These are phyloP conservation scores for Cremastobaeus sp. DNA, from an alignment of 2,888 invertebrate genomes.

Conservation along the genomic window DNA sequence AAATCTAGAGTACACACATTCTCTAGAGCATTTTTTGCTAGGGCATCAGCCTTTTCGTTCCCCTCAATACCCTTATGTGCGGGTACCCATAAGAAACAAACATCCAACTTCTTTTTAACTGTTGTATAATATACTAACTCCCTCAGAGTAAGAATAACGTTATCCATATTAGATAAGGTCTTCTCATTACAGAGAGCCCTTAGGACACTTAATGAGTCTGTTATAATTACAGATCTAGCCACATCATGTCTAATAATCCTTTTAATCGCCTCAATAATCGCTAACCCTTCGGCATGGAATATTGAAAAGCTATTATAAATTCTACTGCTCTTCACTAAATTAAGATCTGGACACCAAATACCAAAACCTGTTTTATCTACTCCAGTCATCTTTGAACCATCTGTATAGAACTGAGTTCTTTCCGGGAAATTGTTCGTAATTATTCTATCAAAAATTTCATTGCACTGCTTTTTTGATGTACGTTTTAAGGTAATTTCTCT, in stretches of 20 bases:
- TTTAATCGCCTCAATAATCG: neutral
- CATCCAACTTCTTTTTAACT: neutral
- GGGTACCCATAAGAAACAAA: neutral
- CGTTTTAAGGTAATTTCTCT: too few relatives aligned
- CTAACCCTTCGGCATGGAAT: neutral
- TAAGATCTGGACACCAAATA: neutral
- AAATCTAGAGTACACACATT: neutral
- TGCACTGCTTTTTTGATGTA: neutral
- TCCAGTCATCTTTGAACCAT: conserved; percentile 8
- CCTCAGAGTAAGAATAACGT: neutral
- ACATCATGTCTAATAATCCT: neutral
- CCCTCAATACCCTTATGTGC: neutral
- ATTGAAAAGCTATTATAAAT: neutral
- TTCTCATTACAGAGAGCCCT: neutral
- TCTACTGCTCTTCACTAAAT: neutral
- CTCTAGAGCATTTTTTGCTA: neutral
- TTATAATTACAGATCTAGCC: neutral
- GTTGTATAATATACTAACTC: too few relatives aligned
- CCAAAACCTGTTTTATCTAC: neutral
- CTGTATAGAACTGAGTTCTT: conserved; percentile 2
- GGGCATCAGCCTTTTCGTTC: neutral
- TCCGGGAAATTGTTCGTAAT: neutral
- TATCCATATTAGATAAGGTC: neutral
- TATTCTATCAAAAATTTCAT: neutral
- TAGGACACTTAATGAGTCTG: neutral